Evolutionary conservation across 2,888 invertebrate genomes (phyloP).

Genomic region (Tubulanus polymorphus): DNA sequence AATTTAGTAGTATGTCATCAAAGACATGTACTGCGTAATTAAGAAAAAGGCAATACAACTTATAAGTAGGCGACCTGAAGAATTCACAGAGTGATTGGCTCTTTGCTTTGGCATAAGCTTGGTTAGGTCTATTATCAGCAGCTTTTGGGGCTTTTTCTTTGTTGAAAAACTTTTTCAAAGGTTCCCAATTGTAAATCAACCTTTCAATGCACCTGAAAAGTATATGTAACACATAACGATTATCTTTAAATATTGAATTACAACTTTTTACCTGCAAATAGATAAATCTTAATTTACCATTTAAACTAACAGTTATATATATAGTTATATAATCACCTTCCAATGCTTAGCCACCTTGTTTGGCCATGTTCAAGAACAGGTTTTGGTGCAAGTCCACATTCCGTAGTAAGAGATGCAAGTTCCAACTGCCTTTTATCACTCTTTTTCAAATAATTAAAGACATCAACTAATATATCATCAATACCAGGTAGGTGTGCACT

Average conservation of each 20-base stretch:
- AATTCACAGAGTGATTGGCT: too few species aligned
- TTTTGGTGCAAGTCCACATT: background rate
- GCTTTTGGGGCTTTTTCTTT: conserved; percentile 2
- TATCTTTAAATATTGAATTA: too few species aligned
- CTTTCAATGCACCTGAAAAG: conserved; percentile 11
- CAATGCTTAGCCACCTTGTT: background rate
- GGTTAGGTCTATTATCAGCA: background rate
- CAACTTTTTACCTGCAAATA: too few species aligned
- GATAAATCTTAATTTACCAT: too few species aligned
- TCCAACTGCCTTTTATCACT: conserved; percentile 6
- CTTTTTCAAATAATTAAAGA: conserved; percentile 11
- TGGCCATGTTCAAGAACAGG: background rate
- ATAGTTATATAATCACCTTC: too few species aligned
- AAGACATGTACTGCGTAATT: conserved; percentile 14
- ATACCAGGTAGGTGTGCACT: conserved; percentile 8
- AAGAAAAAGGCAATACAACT: conserved; percentile 16
- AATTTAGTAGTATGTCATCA: conserved; percentile 12
- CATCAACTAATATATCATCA: conserved; percentile 6
- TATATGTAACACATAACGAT: too few species aligned
- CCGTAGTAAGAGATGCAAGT: too few species aligned
- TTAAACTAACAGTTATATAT: too few species aligned
- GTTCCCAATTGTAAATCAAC: conserved; percentile 15
- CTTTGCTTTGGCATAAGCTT: too few species aligned
- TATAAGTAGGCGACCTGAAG: conserved; percentile 9
- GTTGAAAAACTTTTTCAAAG: conserved; percentile 9